These are phyloP conservation scores for Epinotia ramella DNA, from an alignment of 2,888 invertebrate genomes.

Conservation along the genomic window DNA sequence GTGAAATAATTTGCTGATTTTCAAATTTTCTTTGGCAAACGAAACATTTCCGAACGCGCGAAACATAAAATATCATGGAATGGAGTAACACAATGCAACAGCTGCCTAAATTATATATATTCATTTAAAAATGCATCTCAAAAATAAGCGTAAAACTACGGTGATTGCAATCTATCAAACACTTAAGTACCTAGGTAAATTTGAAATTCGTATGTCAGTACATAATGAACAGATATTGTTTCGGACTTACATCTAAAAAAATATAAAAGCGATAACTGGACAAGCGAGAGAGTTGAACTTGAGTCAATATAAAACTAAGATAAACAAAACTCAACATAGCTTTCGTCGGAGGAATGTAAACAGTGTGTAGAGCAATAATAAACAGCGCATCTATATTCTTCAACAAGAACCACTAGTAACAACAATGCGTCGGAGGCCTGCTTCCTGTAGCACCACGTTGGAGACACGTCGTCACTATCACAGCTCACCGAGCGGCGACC, in stretches of 20 bases:
- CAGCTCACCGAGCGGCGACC: constrained; percentile 43
- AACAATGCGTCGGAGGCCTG: constrained; percentile 76
- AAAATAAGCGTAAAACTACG: constrained; percentile 77
- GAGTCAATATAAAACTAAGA: constrained; percentile 76
- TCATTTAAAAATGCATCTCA: constrained; percentile 75
- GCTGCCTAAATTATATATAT: constrained; percentile 76
- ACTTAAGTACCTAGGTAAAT: constrained; percentile 81
- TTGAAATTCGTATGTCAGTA: constrained; percentile 75
- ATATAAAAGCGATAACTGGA: constrained; percentile 75
- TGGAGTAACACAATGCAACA: constrained; percentile 75
- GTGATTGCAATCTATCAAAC: constrained; percentile 65
- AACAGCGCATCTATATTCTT: constrained; percentile 72
- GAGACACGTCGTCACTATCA: constrained; percentile 54
- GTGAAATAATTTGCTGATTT: constrained; percentile 65
- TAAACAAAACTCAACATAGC: constrained; percentile 82
- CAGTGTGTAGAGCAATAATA: constrained; percentile 79
- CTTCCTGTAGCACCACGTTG: constrained; percentile 78
- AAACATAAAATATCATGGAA: constrained; percentile 71
- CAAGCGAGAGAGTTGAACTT: constrained; percentile 70
- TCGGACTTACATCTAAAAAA: constrained; percentile 72
- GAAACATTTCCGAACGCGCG: constrained; percentile 71
- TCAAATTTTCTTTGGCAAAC: constrained; percentile 80
- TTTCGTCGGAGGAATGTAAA: constrained; percentile 83
- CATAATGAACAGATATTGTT: constrained; percentile 70
- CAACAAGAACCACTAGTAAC: constrained; percentile 79